Evolutionary conservation across 2,113 vertebrate species (phyloP).

Genomic region (Corythoichthys intestinalis): DNA sequence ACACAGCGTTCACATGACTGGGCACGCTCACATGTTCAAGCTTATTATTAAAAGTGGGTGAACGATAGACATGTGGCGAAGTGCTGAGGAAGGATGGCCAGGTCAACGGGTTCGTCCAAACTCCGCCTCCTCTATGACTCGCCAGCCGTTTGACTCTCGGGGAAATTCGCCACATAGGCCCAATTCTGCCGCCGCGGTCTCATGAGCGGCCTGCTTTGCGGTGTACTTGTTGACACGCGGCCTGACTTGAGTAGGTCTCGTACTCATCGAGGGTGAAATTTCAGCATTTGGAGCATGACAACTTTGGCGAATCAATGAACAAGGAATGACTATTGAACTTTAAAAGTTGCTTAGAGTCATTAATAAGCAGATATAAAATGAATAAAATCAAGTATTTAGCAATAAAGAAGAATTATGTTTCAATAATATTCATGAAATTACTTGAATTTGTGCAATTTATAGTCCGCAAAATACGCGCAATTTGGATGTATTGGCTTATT

Average conservation of each 20-base stretch:
- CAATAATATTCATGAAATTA: too few species aligned
- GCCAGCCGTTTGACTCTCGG: conserved; percentile 61
- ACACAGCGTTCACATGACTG: conserved; percentile 34
- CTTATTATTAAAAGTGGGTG: conserved; percentile 48
- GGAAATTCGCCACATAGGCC: conserved; percentile 61
- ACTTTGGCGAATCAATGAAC: too few species aligned
- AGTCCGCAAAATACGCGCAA: too few species aligned
- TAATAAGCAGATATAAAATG: too few species aligned
- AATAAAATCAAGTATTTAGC: too few species aligned
- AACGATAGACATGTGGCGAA: conserved; percentile 48
- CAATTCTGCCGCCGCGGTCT: neutral
- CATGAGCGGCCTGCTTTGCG: conserved; percentile 18
- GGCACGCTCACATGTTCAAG: conserved; percentile 21
- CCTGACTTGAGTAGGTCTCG: neutral
- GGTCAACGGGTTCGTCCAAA: conserved; percentile 60
- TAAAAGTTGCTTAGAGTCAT: too few species aligned
- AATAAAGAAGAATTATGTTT: too few species aligned
- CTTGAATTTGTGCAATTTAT: too few species aligned
- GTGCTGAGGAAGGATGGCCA: conserved; percentile 35
- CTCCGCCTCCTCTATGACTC: conserved; percentile 37
- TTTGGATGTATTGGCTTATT: too few species aligned
- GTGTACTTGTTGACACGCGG: conserved; percentile 41
- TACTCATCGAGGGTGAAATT: too few species aligned
- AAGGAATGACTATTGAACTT: too few species aligned
- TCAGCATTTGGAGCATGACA: too few species aligned